Evolutionary conservation across 1,140 invertebrate species (phyloP).

Genomic region (Drosophila pruinosa): DNA sequence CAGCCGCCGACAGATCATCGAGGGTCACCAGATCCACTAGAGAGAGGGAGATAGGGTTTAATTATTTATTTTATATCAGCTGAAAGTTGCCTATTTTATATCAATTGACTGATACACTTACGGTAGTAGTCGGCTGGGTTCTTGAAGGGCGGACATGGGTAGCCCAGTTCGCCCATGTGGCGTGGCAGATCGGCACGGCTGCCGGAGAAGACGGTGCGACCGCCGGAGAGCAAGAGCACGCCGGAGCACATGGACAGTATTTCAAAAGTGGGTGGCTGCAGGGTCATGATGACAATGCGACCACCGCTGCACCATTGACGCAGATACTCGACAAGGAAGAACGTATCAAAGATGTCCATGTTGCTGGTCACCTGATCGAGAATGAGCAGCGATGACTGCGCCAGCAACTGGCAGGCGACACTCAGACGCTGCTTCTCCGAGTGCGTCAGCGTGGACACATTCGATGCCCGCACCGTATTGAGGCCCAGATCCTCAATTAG

Average conservation of each 20-base stretch:
- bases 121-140: slow-evolving; percentile 98
- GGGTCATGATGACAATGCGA: slow-evolving; percentile 93
- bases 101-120: slow-evolving; percentile 84
- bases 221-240: slow-evolving; percentile 93
- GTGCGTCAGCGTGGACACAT: slow-evolving; percentile 90
- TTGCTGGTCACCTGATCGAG: slow-evolving; percentile 95
- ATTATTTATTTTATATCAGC: background rate
- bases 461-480: slow-evolving; percentile 91
- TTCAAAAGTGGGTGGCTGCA: slow-evolving; percentile 97
- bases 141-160: slow-evolving; percentile 97
- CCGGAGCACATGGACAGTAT: slow-evolving; percentile 96
- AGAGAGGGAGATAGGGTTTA: background rate
- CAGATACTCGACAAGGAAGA: slow-evolving; percentile 96
- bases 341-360: slow-evolving; percentile 98
- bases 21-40: slow-evolving; percentile 96
- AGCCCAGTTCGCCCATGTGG: slow-evolving; percentile 96
- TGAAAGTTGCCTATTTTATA: background rate
- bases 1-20: slow-evolving; percentile 95
- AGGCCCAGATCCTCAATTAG: slow-evolving; percentile 95
- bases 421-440: slow-evolving; percentile 93
- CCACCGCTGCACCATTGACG: slow-evolving; percentile 95
- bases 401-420: slow-evolving; percentile 93
- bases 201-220: slow-evolving; percentile 95
- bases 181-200: slow-evolving; percentile 93
- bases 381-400: slow-evolving; percentile 92